Evolutionary conservation across 2,113 vertebrate species (phyloP).

Genomic region (Helogale parvula): DNA sequence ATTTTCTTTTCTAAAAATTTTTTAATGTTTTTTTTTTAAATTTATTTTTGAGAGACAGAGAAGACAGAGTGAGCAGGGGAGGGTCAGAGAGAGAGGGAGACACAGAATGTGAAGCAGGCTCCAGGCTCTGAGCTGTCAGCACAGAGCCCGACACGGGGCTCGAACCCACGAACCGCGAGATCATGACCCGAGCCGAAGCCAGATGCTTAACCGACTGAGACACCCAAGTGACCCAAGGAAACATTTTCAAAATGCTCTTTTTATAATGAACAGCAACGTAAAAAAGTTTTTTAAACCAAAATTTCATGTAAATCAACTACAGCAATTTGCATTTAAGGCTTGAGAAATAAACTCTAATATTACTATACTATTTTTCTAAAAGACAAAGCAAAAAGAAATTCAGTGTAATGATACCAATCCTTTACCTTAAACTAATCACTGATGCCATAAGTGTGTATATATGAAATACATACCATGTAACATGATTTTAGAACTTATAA

Average conservation of each 20-base stretch:
- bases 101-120: too few relatives aligned
- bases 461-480: neutral
- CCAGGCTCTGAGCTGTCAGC: too few relatives aligned
- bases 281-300: neutral
- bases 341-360: slow-evolving; percentile 38
- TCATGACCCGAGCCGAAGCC: too few relatives aligned
- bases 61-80: too few relatives aligned
- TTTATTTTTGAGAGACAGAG: too few relatives aligned
- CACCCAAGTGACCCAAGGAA: neutral
- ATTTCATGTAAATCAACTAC: slow-evolving; percentile 34
- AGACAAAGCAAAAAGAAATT: neutral
- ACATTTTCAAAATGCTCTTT: slow-evolving; percentile 45
- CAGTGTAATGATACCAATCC: neutral
- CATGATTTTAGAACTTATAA: slow-evolving; percentile 27
- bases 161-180: too few relatives aligned
- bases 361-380: neutral
- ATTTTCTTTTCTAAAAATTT: neutral
- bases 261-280: neutral
- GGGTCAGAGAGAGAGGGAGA: too few relatives aligned
- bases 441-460: neutral
- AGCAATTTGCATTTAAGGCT: slow-evolving; percentile 14
- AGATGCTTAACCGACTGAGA: too few relatives aligned
- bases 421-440: slow-evolving; percentile 22
- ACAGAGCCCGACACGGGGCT: too few relatives aligned
- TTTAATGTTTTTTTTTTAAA: too few relatives aligned